These are phyloP conservation scores for Hirtodrosophila alboralis DNA, from an alignment of 2,888 invertebrate species.

Conservation along the genomic window DNA sequence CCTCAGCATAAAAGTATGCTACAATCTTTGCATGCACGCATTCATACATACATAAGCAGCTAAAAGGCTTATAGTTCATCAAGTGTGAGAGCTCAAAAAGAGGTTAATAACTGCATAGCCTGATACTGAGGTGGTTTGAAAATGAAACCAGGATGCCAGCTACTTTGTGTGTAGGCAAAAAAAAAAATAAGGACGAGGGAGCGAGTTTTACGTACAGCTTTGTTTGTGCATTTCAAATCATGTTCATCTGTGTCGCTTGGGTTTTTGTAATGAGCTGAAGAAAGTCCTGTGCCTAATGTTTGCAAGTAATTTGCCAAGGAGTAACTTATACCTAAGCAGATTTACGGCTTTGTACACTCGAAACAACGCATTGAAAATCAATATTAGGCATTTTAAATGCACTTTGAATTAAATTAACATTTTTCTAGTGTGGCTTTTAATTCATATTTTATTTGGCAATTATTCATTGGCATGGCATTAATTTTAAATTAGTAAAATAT, in stretches of 20 bases:
- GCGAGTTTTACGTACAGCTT: neutral
- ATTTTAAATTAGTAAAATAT: too few species aligned
- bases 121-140: slow-evolving; percentile 26
- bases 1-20: slow-evolving; percentile 27
- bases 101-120: slow-evolving; percentile 59
- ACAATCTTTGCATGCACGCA: slow-evolving; percentile 31
- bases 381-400: too few species aligned
- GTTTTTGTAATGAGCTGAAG: neutral
- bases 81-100: slow-evolving; percentile 36
- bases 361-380: too few species aligned
- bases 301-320: too few species aligned
- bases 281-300: neutral
- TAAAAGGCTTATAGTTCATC: slow-evolving; percentile 48
- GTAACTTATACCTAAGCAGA: too few species aligned
- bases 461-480: too few species aligned
- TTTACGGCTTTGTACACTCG: too few species aligned
- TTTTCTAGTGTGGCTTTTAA: too few species aligned
- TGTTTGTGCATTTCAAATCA: neutral
- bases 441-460: too few species aligned
- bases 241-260: slow-evolving; percentile 1
- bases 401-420: too few species aligned
- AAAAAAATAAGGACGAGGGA: slow-evolving; percentile 1
- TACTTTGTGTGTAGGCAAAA: slow-evolving; percentile 16
- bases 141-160: slow-evolving; percentile 20
- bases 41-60: slow-evolving; percentile 36